Conservation (phyloP, 2,797 vertebrate genomes). For the Myoxocephalus aenaeus region DNA sequence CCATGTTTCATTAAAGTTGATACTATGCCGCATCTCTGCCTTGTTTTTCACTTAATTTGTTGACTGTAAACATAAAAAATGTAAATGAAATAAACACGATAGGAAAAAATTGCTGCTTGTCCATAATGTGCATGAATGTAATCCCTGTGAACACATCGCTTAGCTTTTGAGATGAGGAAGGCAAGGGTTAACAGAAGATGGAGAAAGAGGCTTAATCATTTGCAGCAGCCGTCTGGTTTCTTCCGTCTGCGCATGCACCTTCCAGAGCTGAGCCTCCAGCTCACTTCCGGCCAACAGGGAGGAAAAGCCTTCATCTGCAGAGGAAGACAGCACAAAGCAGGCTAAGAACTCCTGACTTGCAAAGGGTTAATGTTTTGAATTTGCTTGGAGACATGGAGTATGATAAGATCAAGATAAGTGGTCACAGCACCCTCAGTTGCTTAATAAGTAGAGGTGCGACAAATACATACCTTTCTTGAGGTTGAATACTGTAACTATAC, state of each 20-base stretch:
- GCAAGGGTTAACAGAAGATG: slow-evolving; percentile 26
- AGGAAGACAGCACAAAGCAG: slow-evolving; percentile 19
- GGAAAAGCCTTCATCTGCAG: slow-evolving; percentile 68
- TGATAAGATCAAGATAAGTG: background rate
- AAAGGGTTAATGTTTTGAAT: background rate
- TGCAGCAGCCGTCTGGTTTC: slow-evolving; percentile 63
- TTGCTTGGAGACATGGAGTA: background rate
- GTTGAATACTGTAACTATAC: slow-evolving; percentile 55
- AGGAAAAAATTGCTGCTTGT: slow-evolving; percentile 6
- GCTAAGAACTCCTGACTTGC: background rate
- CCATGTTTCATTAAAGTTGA: slow-evolving; percentile 70
- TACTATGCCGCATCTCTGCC: slow-evolving; percentile 47
- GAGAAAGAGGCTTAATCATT: slow-evolving; percentile 50
- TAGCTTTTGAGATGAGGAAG: slow-evolving; percentile 2
- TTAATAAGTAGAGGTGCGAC: background rate
- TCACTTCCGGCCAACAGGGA: slow-evolving; percentile 44
- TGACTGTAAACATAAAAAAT: slow-evolving; percentile 28
- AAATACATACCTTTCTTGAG: slow-evolving; percentile 68
- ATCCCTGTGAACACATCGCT: slow-evolving; percentile 1
- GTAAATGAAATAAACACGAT: slow-evolving; percentile 17
- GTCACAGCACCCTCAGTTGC: background rate
- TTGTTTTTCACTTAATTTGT: slow-evolving; percentile 34
- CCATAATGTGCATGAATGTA: slow-evolving; percentile 5
- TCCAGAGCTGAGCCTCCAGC: slow-evolving; percentile 60
- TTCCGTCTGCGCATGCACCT: slow-evolving; percentile 63